Percentiles rank a stretch among this genome's conserved stretches.
These are phyloP conservation scores for Ephydatia muelleri DNA, from an alignment of 37 sponge, comb jelly and placozoan species.

Conservation along the genomic window DNA sequence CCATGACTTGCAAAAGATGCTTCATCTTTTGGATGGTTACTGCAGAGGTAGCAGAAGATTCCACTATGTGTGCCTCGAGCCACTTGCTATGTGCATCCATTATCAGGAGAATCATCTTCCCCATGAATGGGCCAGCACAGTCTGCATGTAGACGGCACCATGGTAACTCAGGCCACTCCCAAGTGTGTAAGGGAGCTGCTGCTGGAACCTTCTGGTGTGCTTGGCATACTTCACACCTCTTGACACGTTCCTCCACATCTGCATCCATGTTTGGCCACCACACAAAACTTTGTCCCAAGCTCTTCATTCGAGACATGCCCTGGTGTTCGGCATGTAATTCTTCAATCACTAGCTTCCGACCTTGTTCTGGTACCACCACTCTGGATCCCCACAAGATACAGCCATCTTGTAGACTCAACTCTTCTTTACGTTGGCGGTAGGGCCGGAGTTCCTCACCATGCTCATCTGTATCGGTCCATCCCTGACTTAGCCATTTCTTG, in stretches of 20 bases:
- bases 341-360: constrained; percentile 13
- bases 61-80: constrained; percentile 7
- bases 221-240: constrained; percentile 8
- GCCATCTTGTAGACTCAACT: constrained; percentile 13
- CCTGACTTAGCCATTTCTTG: not conserved
- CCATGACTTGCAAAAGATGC: constrained; percentile 9
- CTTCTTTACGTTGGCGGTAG: constrained; percentile 5
- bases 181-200: constrained; percentile 21
- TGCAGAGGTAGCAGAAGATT: constrained; percentile 10
- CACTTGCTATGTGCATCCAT: constrained; percentile 25
- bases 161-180: constrained; percentile 19
- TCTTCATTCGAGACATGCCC: not conserved
- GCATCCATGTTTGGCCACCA: constrained; percentile 29
- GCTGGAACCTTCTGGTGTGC: not conserved
- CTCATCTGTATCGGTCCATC: constrained; percentile 4
- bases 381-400: constrained; percentile 19
- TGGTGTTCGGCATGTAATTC: not conserved
- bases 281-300: not conserved
- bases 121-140: constrained; percentile 18
- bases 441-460: not conserved
- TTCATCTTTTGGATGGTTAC: not conserved
- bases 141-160: constrained; percentile 10
- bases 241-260: constrained; percentile 17
- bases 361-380: constrained; percentile 7
- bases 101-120: constrained; percentile 16